Evolutionary conservation across 2,888 invertebrate genomes (phyloP), one percentile per base, ranked within the genome.

Genomic region (Hyppa rectilinea): DNA sequence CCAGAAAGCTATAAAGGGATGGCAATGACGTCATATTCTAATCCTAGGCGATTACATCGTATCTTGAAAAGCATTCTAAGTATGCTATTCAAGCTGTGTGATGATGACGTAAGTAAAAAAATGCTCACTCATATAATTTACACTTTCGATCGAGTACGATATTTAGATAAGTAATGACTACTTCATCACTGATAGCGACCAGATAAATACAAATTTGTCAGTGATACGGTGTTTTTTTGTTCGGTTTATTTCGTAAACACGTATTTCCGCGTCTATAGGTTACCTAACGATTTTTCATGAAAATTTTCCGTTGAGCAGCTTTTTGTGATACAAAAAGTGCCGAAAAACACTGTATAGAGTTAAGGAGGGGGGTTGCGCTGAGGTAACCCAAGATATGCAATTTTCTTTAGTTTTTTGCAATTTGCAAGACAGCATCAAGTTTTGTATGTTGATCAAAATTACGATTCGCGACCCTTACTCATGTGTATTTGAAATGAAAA

Each of bases 21-120:
- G 23, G 55, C 20, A 23, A 60, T 78, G 75, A 78, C 53, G 71
- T 80, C 73, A 80, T 45, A 17, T 23, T 26, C 9, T 56, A 49
- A 23, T 63, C 80, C 61, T 58, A 52, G 36, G n/a, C 20, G 79
- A 36, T 62, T 43, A 45, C 29, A 12, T 36, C 55, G 29, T n/a
- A 31, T 47, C 20, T 73, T 49, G 55, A 38, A 49, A 62, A 47
- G 26, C 23, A 10, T 38, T 61, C 10, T n/a, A 43, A 43, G 45
- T 26, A 49, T 56, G n/a, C 5, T 38, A 55, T 20, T 43, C 29
- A 47, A 60, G 12, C 26, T 29, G 38, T 7, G 20, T 50, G 14
- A 34, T 20, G 36, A 64, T 61, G 47, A 64, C 50, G 26, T 20
- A 47, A 40, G 17, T 36, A 20, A 34, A 45, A 58, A 55, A 36